phyloP scores from a whole-genome alignment of 2,797 vertebrate species.

The Rhyacichthys aspro region DNA sequence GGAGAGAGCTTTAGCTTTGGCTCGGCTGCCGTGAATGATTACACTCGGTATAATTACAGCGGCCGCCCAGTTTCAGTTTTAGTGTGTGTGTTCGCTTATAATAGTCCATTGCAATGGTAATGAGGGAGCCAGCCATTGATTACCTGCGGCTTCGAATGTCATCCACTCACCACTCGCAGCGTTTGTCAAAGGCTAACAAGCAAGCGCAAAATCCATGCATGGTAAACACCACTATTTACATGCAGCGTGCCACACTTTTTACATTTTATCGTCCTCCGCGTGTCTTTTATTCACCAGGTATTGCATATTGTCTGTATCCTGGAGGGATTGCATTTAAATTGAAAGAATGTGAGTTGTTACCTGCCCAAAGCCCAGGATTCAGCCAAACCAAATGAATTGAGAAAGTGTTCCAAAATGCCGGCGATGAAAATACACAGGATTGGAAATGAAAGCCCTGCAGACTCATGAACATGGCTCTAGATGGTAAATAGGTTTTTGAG shows the following conservation, averaged over 20 bases:
- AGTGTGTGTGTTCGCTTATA: constrained; percentile 8
- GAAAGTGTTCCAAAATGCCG: constrained; percentile 24
- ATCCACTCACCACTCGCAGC: constrained; percentile 31
- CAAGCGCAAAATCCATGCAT: constrained; percentile 30
- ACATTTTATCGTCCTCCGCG: constrained; percentile 4
- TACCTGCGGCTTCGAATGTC: constrained; percentile 50
- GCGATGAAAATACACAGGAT: background rate
- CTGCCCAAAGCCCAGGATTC: constrained; percentile 2
- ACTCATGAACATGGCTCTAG: background rate
- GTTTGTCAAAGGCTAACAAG: constrained; percentile 55
- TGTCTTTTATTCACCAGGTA: constrained; percentile 5
- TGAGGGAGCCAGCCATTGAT: constrained; percentile 54
- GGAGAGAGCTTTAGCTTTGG: constrained; percentile 39
- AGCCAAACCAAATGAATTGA: constrained; percentile 12
- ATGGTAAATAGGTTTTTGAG: constrained; percentile 7
- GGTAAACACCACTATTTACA: constrained; percentile 47
- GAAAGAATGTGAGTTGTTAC: constrained; percentile 2
- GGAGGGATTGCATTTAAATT: constrained; percentile 21
- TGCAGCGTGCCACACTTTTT: constrained; percentile 21
- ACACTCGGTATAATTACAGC: constrained; percentile 49
- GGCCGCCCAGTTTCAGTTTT: constrained; percentile 5
- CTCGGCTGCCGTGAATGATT: constrained; percentile 45
- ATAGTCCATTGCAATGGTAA: constrained; percentile 39
- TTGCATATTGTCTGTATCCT: constrained; percentile 9
- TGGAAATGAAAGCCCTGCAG: constrained; percentile 22